Percentiles rank a stretch among this genome's conserved stretches.
These are phyloP conservation scores for Falco concolor DNA, from an alignment of 2,797 vertebrate genomes.

Conservation along the genomic window DNA sequence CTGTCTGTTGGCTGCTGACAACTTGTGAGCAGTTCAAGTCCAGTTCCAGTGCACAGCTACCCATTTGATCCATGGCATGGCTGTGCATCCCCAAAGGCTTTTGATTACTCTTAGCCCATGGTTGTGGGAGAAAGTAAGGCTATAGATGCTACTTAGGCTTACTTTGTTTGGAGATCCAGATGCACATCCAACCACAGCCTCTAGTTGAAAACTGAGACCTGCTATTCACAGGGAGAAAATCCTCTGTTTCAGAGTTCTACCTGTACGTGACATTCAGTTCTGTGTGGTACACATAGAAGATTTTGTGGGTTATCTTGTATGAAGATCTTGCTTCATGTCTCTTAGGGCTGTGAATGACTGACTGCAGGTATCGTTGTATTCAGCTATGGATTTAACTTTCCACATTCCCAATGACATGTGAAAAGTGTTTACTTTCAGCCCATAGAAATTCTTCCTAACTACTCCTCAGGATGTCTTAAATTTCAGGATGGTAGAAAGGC, in stretches of 20 bases:
- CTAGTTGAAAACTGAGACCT: background rate
- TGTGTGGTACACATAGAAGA: background rate
- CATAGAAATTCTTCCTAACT: background rate
- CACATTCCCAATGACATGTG: background rate
- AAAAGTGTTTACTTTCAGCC: background rate
- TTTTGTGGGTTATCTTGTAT: background rate
- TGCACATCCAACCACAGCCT: background rate
- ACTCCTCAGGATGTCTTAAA: background rate
- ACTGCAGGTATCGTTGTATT: background rate
- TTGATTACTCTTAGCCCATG: background rate
- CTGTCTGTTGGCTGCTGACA: background rate
- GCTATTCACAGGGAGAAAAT: background rate
- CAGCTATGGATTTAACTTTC: background rate
- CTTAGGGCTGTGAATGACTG: background rate
- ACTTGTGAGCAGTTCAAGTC: background rate
- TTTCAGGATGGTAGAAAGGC: background rate
- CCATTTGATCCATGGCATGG: background rate
- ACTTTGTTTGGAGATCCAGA: background rate
- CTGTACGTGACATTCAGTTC: background rate
- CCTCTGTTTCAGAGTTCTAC: background rate
- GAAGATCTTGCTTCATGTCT: background rate
- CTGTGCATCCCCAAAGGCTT: background rate
- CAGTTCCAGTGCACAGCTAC: background rate
- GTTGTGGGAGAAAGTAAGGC: background rate
- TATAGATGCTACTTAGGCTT: background rate